Base-by-base conservation (phyloP, 2,797 vertebrate species). In the Chelmon rostratus region DNA sequence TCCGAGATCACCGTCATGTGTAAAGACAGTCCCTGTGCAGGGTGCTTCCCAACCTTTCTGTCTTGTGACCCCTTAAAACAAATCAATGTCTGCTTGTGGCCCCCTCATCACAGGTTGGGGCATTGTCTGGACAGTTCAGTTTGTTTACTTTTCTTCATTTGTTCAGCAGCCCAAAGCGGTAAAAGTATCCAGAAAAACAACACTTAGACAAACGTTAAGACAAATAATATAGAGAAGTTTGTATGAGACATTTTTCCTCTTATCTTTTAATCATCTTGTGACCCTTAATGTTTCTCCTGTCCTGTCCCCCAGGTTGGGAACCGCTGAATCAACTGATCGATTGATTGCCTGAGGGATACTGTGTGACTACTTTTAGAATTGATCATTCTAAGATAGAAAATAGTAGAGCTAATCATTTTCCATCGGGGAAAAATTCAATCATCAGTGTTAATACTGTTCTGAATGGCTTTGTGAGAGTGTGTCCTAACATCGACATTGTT, bases 311-410 rank as follows among this genome's bases (percentile, higher is more conserved):
- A n/a, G 35, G 8, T 47, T 47, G 10, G n/a, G 16, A 31, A 7
- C 21, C 25, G 40, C 16, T 31, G 23, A 31, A 37, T 53, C 31
- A 21, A 42, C 38, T 15, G 54, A 37, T 67, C 16, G 3, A 31
- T 2, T 7, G 53, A 65, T 47, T 42, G 28, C 10, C 1, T 2
- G 47, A 21, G 0, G 4, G n/a, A n/a, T 21, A 38, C 42, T 52
- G 16, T 52, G 16, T 47, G 46, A 62, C 33, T 63, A 4, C 40
- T 74, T 64, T 61, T 53, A 49, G 62, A 23, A 71, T 59, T 79
- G 64, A 72, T 62, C 31, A 42, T 67, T 68, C 10, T 31, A 31
- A 4, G 28, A 31, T 31, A 31, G 28, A 31, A 31, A 31, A 31
- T 31, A 31, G 28, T 31, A 31, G 28, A 31, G 28, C 28, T 31